Percentiles rank a stretch among this genome's conserved stretches.
phyloP scores from a whole-genome alignment of 2,113 vertebrate species.

The Semnornis frantzii region DNA sequence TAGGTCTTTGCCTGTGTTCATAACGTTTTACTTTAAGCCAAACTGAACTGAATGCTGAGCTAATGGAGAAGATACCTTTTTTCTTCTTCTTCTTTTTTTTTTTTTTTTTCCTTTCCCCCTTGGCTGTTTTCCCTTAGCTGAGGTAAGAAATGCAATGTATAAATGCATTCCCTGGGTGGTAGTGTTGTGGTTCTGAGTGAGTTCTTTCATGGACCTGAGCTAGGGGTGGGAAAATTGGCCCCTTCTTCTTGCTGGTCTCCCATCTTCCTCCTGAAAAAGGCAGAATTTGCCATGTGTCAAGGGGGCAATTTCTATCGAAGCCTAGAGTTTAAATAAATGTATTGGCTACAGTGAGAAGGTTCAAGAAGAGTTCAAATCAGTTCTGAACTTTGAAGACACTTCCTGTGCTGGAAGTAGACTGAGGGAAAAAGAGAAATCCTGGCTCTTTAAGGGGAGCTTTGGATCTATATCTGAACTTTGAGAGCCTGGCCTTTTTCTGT shows the following conservation, averaged over 20 bases:
- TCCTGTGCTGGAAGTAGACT: conserved; percentile 9
- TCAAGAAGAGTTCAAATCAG: conserved; percentile 41
- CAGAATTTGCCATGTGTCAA: not conserved
- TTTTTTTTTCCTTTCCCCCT: too few relatives aligned
- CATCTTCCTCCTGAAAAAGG: not conserved
- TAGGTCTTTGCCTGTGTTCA: not conserved
- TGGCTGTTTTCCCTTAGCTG: not conserved
- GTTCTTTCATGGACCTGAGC: not conserved
- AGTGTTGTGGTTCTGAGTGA: not conserved
- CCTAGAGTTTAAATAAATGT: not conserved
- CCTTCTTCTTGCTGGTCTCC: not conserved
- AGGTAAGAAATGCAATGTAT: not conserved
- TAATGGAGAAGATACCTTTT: not conserved
- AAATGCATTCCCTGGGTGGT: not conserved
- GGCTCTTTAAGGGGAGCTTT: not conserved
- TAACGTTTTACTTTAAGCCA: not conserved
- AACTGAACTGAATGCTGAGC: not conserved
- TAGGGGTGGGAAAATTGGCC: not conserved
- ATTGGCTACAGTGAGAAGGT: conserved; percentile 20
- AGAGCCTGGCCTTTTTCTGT: not conserved
- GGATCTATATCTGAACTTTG: conserved; percentile 12
- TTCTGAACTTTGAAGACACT: conserved; percentile 13
- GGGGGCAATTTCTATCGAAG: not conserved
- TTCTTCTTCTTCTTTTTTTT: not conserved
- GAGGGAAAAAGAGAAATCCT: not conserved